Percentiles rank a stretch among this genome's conserved stretches.
Conservation (phyloP, 1,140 invertebrate genomes). For the Aphelenchoides besseyi region DNA sequence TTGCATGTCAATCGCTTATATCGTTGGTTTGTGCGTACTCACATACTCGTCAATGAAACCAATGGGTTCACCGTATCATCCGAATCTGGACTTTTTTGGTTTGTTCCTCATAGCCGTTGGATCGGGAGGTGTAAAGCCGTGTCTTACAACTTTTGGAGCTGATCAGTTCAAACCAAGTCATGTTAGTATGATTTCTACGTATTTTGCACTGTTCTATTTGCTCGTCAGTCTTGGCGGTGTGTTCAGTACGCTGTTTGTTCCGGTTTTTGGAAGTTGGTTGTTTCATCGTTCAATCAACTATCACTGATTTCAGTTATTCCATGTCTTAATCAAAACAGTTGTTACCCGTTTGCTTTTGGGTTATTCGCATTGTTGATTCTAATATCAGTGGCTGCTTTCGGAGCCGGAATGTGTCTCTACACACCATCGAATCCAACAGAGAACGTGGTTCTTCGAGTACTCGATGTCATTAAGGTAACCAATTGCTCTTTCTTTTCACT, state of each 20-base stretch:
- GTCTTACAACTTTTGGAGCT: slow-evolving; percentile 89
- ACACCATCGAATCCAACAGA: neutral
- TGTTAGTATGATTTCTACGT: slow-evolving; percentile 66
- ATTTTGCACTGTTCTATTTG: slow-evolving; percentile 90
- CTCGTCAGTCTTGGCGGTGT: slow-evolving; percentile 85
- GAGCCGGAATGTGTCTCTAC: slow-evolving; percentile 69
- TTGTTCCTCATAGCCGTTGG: slow-evolving; percentile 65
- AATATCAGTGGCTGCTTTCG: slow-evolving; percentile 76
- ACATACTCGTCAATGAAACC: neutral
- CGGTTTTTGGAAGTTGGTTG: slow-evolving; percentile 69
- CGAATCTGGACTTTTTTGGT: slow-evolving; percentile 20
- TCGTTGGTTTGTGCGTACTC: neutral
- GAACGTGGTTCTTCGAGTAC: neutral
- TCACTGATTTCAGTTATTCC: slow-evolving; percentile 47
- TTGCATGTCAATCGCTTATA: neutral
- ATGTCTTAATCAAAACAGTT: slow-evolving; percentile 77
- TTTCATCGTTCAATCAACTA: neutral
- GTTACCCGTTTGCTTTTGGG: slow-evolving; percentile 85
- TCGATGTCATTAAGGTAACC: slow-evolving; percentile 70
- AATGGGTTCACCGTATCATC: neutral
- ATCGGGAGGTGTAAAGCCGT: slow-evolving; percentile 92
- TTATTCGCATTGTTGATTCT: slow-evolving; percentile 82
- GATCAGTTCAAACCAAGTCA: slow-evolving; percentile 82
- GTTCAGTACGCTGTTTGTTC: slow-evolving; percentile 82
- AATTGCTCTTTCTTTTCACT: neutral